phyloP scores from a whole-genome alignment of 2,888 invertebrate species.

The Emesis furor region DNA sequence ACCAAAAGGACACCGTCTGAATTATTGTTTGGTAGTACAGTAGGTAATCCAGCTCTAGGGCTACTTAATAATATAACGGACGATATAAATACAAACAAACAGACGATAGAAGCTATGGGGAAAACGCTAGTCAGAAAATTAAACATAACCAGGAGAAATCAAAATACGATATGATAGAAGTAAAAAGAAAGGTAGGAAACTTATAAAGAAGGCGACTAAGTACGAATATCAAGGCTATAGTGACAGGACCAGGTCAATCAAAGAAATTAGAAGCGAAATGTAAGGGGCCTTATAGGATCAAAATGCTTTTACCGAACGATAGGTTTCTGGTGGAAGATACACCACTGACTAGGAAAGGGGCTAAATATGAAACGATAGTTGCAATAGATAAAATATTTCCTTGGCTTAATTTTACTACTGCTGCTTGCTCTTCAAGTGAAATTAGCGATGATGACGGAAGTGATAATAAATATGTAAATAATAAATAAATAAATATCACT shows the following conservation, averaged over 20 bases:
- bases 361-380: constrained; percentile 14
- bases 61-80: constrained; percentile 31
- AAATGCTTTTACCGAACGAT: constrained; percentile 46
- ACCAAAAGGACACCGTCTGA: constrained; percentile 46
- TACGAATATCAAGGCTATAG: constrained; percentile 46
- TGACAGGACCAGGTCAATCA: constrained; percentile 46
- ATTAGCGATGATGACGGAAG: no score
- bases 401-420: no score
- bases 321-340: constrained; percentile 40
- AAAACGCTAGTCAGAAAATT: constrained; percentile 39
- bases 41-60: constrained; percentile 5
- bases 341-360: constrained; percentile 36
- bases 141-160: constrained; percentile 55
- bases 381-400: background rate
- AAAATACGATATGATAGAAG: constrained; percentile 45
- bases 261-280: constrained; percentile 56
- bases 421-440: no score
- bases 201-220: constrained; percentile 51
- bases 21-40: constrained; percentile 37
- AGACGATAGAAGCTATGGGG: background rate
- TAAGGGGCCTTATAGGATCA: constrained; percentile 56
- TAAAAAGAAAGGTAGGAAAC: constrained; percentile 32
- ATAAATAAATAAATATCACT: no score
- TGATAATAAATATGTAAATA: constrained; percentile 15
- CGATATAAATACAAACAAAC: constrained; percentile 7